Percentiles rank a stretch among this genome's conserved stretches.
Evolutionary conservation across 2,113 vertebrate genomes (phyloP).

Genomic region (Tauraco erythrolophus): DNA sequence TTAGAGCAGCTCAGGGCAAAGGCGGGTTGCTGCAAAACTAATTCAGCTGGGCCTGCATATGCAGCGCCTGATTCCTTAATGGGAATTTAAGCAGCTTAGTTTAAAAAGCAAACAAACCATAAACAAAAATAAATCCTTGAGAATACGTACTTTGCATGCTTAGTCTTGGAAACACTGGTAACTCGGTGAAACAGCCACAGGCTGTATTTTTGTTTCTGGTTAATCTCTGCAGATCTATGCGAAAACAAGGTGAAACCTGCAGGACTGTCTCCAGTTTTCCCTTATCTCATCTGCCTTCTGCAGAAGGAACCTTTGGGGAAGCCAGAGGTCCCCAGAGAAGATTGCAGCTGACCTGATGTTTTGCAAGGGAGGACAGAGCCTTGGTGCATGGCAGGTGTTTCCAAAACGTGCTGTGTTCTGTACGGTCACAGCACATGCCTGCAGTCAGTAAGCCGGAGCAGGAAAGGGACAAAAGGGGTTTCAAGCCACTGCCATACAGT

Average conservation of each 20-base stretch:
- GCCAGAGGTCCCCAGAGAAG: neutral
- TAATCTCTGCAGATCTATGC: neutral
- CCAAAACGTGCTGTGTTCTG: neutral
- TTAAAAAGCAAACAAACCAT: neutral
- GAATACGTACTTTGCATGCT: neutral
- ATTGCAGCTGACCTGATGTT: neutral
- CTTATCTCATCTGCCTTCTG: neutral
- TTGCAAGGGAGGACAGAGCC: neutral
- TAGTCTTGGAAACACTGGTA: neutral
- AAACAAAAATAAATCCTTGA: neutral
- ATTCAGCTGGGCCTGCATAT: neutral
- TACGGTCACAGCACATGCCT: neutral
- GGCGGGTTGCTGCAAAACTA: neutral
- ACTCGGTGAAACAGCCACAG: neutral
- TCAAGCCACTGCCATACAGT: neutral
- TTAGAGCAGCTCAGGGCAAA: slow-evolving; percentile 1
- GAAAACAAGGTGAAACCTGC: neutral
- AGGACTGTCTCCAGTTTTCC: neutral
- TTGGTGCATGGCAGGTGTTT: neutral
- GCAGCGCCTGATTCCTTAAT: neutral
- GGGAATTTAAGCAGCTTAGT: neutral
- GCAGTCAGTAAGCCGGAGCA: neutral
- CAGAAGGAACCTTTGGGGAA: neutral
- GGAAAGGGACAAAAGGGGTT: neutral
- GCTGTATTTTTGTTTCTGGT: neutral